Evolutionary conservation across 1,140 invertebrate species (phyloP), one percentile per base, ranked within the genome.

Genomic region (Zaprionus camerounensis): DNA sequence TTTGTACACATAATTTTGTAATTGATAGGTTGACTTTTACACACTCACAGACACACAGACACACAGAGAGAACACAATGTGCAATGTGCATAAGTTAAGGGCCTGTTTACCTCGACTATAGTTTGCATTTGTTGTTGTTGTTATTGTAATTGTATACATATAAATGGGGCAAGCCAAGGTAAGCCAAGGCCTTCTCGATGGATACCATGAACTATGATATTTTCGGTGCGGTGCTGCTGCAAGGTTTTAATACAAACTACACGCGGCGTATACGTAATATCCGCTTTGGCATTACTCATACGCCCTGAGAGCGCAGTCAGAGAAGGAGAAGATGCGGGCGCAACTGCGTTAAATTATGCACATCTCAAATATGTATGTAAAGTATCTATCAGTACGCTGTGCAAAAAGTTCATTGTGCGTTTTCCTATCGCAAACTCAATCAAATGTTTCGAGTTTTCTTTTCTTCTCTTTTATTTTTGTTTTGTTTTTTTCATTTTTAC

Each of bases 11-110:
- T 88, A 81, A 84, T 84, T 46, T 46, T 84, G 81, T 88, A 90
- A 87, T 90, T 87, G 84, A 87, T 87, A 88, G 85, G 81, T 88
- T 88, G 78, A 88, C 84, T 88, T 88, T 76, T 22, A 57, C 36
- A 46, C n/a, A 49, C 22, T 34, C n/a, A 17, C 20, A 49, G n/a
- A 46, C 5, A 38, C 20, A 41, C 6, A 46, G 3, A 38, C 20
- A 41, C 6, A 38, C 0, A 13, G 11, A 38, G 11, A 5, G 2
- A 41, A 15, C 36, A 69, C 22, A 46, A 53, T 57, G 55, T n/a
- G 53, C 71, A 81, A 76, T 87, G 81, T 83, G 78, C 71, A 81
- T 76, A 84, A 81, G 78, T 81, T 88, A 81, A 84, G 78, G 78
- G 84, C 78, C 67, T 64, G 68, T 67, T 83, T 88, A 58, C 68